These are phyloP conservation scores for Megamerina dolium DNA, from an alignment of 2,888 invertebrate species.

Conservation along the genomic window DNA sequence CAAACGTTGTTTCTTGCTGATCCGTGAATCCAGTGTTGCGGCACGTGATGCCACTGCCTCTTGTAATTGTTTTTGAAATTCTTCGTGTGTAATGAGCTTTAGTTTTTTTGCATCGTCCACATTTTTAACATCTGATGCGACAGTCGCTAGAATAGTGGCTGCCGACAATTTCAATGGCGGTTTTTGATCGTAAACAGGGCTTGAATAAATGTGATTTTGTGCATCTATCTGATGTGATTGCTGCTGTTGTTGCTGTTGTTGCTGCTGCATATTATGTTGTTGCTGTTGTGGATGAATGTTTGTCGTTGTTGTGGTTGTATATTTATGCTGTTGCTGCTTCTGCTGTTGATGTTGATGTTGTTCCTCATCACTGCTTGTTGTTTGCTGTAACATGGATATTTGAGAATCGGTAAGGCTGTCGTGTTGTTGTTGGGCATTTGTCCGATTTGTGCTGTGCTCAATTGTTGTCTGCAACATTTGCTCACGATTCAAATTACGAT, in stretches of 20 bases:
- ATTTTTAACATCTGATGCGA: slow-evolving; percentile 15
- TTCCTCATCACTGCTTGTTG: slow-evolving; percentile 24
- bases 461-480: slow-evolving; percentile 35
- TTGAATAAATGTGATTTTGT: slow-evolving; percentile 48
- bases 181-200: slow-evolving; percentile 44
- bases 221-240: slow-evolving; percentile 30
- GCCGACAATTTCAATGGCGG: slow-evolving; percentile 33
- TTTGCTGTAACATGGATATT: slow-evolving; percentile 37
- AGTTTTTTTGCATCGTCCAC: slow-evolving; percentile 25
- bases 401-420: slow-evolving; percentile 45
- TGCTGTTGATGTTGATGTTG: slow-evolving; percentile 5
- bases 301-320: too few species aligned
- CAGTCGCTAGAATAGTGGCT: slow-evolving; percentile 25
- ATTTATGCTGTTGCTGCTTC: slow-evolving; percentile 9
- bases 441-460: slow-evolving; percentile 39
- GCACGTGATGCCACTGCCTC: slow-evolving; percentile 31
- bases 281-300: too few species aligned
- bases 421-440: slow-evolving; percentile 29
- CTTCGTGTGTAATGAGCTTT: slow-evolving; percentile 40
- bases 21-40: slow-evolving; percentile 39
- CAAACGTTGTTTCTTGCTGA: slow-evolving; percentile 43
- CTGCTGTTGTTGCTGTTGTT: slow-evolving; percentile 17
- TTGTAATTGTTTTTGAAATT: slow-evolving; percentile 41
- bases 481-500: slow-evolving; percentile 35
- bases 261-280: slow-evolving; percentile 11